Base-by-base conservation (phyloP, 2,113 vertebrate genomes). In the Vulpes vulpes region DNA sequence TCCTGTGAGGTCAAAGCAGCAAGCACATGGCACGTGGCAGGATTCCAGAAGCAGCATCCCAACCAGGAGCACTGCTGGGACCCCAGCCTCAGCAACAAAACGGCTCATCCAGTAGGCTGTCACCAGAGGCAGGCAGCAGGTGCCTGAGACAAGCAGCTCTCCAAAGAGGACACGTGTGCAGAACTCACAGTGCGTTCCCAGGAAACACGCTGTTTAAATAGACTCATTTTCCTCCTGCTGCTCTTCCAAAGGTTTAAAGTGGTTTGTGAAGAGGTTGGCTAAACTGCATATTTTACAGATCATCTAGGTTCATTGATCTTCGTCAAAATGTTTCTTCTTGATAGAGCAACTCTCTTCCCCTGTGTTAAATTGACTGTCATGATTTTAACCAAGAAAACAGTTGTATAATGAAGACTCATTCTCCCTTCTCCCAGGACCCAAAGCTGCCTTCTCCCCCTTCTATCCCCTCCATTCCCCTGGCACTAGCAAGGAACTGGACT, bases 81-180 rank as follows among this genome's bases (percentile, higher is more conserved):
- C 35, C 12, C 57, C 6, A 69, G 60, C 6, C 43, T 35, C 4
- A 17, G 62, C 25, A 0, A 8, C n/a, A 57, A 92, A 96, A 20
- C 43, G 1, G 43, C 88, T 19, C 76, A 80, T 32, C 59, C 9
- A 49, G 55, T 20, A 84, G 11, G 2, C 80, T 17, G 67, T 71
- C 94, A 25, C 60, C 91, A 74, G 78, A 95, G 95, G 51, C 35
- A 94, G 89, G 95, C 35, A 97, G 96, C 80, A 19, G 92, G 23
- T 3, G 69, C n/a, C 25, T 17, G 74, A 84, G 95, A 85, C 65
- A 94, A 95, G 11, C 1, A 1, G 25, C 32, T 86, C 1, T 11
- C 32, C 32, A 15, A 17, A 0, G 19, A 83, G 35, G 71, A 59
- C 74, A 9, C 11, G 11, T 53, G 80, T 71, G 64, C 5, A 60